Percentiles rank a stretch among this genome's conserved stretches.
phyloP scores from a whole-genome alignment of 2,888 invertebrate species.

The Nomada flava region DNA sequence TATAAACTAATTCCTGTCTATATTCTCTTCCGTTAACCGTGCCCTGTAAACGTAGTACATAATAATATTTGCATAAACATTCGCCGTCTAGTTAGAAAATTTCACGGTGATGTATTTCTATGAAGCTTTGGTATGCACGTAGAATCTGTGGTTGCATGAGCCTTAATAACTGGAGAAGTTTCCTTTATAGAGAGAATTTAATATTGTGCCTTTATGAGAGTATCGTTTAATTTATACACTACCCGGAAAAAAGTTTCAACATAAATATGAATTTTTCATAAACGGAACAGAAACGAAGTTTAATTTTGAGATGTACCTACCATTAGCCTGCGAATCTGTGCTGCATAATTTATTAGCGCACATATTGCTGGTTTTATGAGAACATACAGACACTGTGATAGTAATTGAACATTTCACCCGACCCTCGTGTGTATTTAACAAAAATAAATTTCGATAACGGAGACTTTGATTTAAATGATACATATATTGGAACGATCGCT shows the following conservation, averaged over 20 bases:
- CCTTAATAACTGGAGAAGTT: conserved; percentile 20
- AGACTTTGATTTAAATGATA: neutral
- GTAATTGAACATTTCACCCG: conserved; percentile 15
- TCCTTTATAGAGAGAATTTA: conserved; percentile 16
- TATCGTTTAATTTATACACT: conserved; percentile 26
- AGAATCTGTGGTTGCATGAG: neutral
- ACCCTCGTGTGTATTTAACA: neutral
- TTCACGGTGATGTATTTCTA: neutral
- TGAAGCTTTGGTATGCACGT: neutral
- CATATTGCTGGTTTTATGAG: conserved; percentile 16
- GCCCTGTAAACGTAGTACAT: no score
- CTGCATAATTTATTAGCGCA: conserved; percentile 28
- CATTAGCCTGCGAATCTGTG: conserved; percentile 19
- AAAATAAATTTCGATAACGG: neutral
- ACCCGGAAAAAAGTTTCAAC: neutral
- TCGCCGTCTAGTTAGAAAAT: neutral
- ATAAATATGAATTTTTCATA: conserved; percentile 30
- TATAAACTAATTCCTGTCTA: no score
- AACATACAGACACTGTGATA: neutral
- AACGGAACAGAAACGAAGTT: conserved; percentile 3
- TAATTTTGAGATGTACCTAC: conserved; percentile 26
- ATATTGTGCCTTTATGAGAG: conserved; percentile 8
- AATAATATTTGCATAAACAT: no score
- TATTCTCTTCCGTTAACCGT: no score
- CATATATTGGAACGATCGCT: neutral